Percentiles rank a stretch among this genome's conserved stretches.
phyloP scores from a whole-genome alignment of 2,797 vertebrate genomes.

The Myioborus melanocephalus region DNA sequence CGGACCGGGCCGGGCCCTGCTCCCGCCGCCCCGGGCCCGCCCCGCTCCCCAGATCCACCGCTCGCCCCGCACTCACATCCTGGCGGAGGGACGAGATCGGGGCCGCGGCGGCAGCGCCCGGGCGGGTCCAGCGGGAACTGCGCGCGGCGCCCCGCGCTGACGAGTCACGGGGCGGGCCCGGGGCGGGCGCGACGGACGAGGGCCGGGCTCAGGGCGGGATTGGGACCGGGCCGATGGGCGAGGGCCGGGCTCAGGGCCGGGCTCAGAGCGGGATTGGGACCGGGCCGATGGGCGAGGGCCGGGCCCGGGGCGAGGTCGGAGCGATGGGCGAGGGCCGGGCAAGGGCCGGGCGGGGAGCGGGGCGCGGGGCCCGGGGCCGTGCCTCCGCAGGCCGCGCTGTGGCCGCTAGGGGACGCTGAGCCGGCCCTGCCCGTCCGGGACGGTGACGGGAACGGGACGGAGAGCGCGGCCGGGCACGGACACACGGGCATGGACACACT shows the following conservation, averaged over 20 bases:
- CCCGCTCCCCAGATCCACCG: background rate
- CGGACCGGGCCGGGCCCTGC: background rate
- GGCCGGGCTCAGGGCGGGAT: too few relatives aligned
- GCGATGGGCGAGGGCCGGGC: too few relatives aligned
- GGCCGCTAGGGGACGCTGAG: background rate
- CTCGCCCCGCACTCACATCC: background rate
- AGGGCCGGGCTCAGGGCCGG: too few relatives aligned
- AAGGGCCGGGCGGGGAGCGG: too few relatives aligned
- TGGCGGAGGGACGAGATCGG: background rate
- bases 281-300: too few relatives aligned
- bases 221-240: too few relatives aligned
- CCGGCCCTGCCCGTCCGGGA: background rate
- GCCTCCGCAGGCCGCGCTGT: background rate
- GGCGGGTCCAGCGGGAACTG: background rate
- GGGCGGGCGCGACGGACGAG: too few relatives aligned
- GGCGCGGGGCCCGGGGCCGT: background rate
- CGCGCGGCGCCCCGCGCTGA: background rate
- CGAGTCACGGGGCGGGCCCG: background rate
- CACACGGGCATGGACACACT: background rate
- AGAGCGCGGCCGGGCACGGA: background rate
- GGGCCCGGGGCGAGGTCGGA: background rate
- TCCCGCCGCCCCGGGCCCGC: background rate
- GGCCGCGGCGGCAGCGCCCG: background rate
- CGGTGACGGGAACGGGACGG: background rate
- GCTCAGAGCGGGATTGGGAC: too few relatives aligned